Evolutionary conservation across 2,797 vertebrate genomes (phyloP).

Genomic region (Micropoecilia bifurca): DNA sequence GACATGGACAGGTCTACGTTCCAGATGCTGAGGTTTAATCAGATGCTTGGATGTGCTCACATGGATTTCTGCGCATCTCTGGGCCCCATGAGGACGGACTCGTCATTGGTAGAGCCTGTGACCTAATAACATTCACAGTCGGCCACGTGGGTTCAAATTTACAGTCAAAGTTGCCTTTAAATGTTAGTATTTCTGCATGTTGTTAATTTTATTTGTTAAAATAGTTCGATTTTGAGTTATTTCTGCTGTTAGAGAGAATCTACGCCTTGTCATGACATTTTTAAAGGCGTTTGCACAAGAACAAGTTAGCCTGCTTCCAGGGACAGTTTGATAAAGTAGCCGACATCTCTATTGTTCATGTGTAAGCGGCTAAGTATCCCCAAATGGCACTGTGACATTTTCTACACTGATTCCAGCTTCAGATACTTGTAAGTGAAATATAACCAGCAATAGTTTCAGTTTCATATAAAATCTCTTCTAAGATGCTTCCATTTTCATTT

Average conservation of each 20-base stretch:
- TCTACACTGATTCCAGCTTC: not conserved
- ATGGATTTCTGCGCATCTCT: constrained; percentile 46
- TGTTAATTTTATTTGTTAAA: not conserved
- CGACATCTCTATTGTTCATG: not conserved
- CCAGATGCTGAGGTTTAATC: constrained; percentile 57
- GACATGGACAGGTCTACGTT: constrained; percentile 51
- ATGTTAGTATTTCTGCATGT: not conserved
- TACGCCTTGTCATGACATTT: too few species aligned
- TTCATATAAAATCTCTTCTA: not conserved
- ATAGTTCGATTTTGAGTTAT: not conserved
- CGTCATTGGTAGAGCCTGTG: not conserved
- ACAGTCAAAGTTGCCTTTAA: not conserved
- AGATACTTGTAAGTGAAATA: not conserved
- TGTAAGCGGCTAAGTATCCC: not conserved
- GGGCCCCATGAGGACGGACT: constrained; percentile 29
- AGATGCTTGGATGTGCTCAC: constrained; percentile 59
- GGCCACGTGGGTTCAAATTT: not conserved
- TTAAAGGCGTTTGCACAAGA: not conserved
- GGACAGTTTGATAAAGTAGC: not conserved
- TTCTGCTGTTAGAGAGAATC: not conserved
- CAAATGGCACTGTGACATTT: not conserved
- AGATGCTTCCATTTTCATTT: not conserved
- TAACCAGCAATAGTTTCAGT: not conserved
- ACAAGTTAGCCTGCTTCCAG: not conserved
- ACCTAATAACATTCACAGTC: not conserved